Base-by-base conservation (phyloP, 30 jellyfish, hydroid and myxozoan genomes). In the Aurelia sp. region DNA sequence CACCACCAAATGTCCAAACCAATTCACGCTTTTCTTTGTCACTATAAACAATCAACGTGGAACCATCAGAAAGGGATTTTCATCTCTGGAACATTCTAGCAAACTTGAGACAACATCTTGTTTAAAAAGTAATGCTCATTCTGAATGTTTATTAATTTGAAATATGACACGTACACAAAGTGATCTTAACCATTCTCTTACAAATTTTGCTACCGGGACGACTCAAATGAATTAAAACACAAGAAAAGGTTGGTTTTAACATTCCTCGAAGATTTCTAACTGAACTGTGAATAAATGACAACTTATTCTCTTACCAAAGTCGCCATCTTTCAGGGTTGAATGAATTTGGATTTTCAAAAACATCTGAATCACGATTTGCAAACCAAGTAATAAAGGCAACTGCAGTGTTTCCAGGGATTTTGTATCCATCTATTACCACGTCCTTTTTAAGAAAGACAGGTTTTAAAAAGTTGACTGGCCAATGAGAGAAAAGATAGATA, bases 1-100 rank as follows among this genome's bases (percentile, higher is more conserved):
- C 97, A 40, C 95, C 93, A 10, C 97, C 97, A 72, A 91, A 91
- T 33, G 97, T 85, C 97, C 97, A 91, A 4, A 91, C 97, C 53
- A 72, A 61, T 33, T 78, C 66, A n/a, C 90, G 89, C 52, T 81
- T 73, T 12, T 50, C 64, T 13, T 62, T 60, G 13, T 91, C 94
- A 12, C 97, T 91, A 75, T 13, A 68, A 33, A 13, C 73, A 68
- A 35, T 20, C 30, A 41, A 65, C 11, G 35, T 1, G 15, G 5
- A 50, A 0, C 10, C 0, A 74, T 74, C 19, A 44, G 71, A 7
- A 44, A 44, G 13, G 15, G 8, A 44, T 1, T 6, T 7, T 0
- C 2, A 2, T 1, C 3, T 44, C 10, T 4, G 55, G 15, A 44
- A 44, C 0, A 44, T 44, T 44, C 55, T 44, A 13, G 55, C 55